Evolutionary conservation across 2,888 invertebrate species (phyloP).

Genomic region (Eudasyphora cyanicolor): DNA sequence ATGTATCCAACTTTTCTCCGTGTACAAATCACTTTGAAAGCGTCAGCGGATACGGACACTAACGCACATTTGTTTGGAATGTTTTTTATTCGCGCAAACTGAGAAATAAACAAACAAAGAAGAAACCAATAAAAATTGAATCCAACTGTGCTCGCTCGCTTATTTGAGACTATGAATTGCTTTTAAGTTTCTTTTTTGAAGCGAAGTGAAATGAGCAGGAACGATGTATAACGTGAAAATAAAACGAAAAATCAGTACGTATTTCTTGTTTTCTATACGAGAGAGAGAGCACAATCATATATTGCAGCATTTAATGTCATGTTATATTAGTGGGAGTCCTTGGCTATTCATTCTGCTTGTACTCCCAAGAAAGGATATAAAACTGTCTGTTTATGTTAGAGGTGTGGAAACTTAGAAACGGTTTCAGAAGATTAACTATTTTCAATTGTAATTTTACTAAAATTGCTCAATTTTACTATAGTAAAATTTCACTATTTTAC

Average conservation of each 20-base stretch:
- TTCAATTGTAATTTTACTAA: too few relatives aligned
- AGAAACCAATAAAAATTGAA: conserved; percentile 40
- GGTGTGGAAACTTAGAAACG: neutral
- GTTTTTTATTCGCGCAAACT: conserved; percentile 3
- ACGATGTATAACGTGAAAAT: too few relatives aligned
- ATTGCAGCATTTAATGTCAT: conserved; percentile 56
- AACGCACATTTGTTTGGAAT: conserved; percentile 54
- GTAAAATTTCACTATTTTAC: too few relatives aligned
- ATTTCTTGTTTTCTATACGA: neutral
- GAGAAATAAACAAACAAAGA: conserved; percentile 8
- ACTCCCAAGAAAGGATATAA: conserved; percentile 43
- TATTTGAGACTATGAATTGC: conserved; percentile 33
- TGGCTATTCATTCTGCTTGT: neutral
- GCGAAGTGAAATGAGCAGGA: neutral
- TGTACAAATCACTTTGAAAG: too few relatives aligned
- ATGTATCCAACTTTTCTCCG: too few relatives aligned
- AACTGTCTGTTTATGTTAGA: conserved; percentile 25
- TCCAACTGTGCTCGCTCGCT: conserved; percentile 37
- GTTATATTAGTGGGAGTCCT: conserved; percentile 51
- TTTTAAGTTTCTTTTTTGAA: conserved; percentile 22
- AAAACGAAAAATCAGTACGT: conserved; percentile 22
- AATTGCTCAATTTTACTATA: too few relatives aligned
- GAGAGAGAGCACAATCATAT: conserved; percentile 24
- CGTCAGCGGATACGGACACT: conserved; percentile 4
- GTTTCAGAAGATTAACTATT: too few relatives aligned